Evolutionary conservation across 92 coral and sea anemone species (phyloP).

Genomic region (Hydrozoanthus gracilis): DNA sequence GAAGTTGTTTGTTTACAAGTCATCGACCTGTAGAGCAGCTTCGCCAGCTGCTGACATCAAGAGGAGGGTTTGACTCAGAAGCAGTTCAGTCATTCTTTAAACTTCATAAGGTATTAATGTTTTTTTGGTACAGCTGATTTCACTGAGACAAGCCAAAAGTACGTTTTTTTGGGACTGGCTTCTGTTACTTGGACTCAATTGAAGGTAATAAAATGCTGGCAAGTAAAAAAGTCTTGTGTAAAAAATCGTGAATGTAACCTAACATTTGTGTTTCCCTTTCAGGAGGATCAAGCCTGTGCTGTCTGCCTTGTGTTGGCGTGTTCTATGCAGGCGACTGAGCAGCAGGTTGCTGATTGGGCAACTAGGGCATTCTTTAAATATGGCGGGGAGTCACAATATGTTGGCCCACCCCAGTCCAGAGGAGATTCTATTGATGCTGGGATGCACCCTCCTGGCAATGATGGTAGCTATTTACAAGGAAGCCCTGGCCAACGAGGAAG

Average conservation of each 20-base stretch:
- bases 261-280: not conserved
- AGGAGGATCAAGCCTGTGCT: conserved; percentile 98
- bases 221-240: no score
- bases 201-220: no score
- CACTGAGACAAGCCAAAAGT: no score
- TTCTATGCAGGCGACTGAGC: conserved; percentile 77
- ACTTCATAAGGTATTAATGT: conserved; percentile 76
- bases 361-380: conserved; percentile 93
- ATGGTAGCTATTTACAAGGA: conserved; percentile 61
- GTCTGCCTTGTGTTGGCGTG: conserved; percentile 94
- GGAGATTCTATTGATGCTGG: conserved; percentile 54
- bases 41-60: conserved; percentile 69
- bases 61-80: conserved; percentile 94
- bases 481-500: conserved; percentile 70
- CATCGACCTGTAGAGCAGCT: conserved; percentile 97
- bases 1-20: conserved; percentile 90
- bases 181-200: not conserved
- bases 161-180: no score
- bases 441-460: conserved; percentile 57
- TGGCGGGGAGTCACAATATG: conserved; percentile 71
- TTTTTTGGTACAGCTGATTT: not conserved
- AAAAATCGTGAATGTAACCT: no score
- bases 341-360: conserved; percentile 97
- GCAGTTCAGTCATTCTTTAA: conserved; percentile 93
- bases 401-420: conserved; percentile 54